Percentiles rank a stretch among this genome's conserved stretches.
Conservation (phyloP, 2,797 vertebrate genomes). For the Rhabdomys pumilio region DNA sequence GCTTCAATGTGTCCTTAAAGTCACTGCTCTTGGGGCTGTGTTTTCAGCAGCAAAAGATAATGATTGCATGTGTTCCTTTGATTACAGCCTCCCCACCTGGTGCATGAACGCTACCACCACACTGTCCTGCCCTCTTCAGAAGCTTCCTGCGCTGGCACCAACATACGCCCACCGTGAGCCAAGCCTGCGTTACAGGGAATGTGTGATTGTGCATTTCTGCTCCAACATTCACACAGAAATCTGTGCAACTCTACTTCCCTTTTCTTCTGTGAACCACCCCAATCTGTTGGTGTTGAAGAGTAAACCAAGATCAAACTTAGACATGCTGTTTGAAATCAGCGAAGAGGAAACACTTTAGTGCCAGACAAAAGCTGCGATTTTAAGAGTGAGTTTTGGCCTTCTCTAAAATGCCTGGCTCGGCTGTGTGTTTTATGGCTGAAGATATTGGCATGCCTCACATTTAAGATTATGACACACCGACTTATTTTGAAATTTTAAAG, state of each 20-base stretch:
- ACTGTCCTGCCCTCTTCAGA: constrained; percentile 39
- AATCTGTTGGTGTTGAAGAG: constrained; percentile 73
- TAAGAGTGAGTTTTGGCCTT: constrained; percentile 85
- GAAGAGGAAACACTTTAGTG: constrained; percentile 79
- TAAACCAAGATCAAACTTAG: constrained; percentile 80
- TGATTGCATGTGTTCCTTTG: constrained; percentile 33
- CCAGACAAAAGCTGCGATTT: constrained; percentile 82
- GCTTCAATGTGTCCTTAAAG: constrained; percentile 77
- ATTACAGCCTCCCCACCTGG: constrained; percentile 22
- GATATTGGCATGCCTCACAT: constrained; percentile 91
- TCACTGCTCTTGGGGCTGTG: constrained; percentile 31
- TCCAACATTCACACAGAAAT: constrained; percentile 65
- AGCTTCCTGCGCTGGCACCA: constrained; percentile 36
- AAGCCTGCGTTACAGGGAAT: constrained; percentile 61
- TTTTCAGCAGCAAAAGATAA: constrained; percentile 64
- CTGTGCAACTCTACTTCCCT: constrained; percentile 68
- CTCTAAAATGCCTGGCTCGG: constrained; percentile 85
- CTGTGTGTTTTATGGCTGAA: constrained; percentile 87
- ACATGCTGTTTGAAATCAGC: constrained; percentile 70
- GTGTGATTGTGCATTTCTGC: constrained; percentile 50
- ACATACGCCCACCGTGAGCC: constrained; percentile 11
- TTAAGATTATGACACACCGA: constrained; percentile 92
- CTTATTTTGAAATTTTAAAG: constrained; percentile 92
- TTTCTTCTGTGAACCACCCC: constrained; percentile 57
- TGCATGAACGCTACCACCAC: constrained; percentile 32